These are phyloP conservation scores for Lamprotornis superbus DNA, from an alignment of 2,113 vertebrate species.

Conservation along the genomic window DNA sequence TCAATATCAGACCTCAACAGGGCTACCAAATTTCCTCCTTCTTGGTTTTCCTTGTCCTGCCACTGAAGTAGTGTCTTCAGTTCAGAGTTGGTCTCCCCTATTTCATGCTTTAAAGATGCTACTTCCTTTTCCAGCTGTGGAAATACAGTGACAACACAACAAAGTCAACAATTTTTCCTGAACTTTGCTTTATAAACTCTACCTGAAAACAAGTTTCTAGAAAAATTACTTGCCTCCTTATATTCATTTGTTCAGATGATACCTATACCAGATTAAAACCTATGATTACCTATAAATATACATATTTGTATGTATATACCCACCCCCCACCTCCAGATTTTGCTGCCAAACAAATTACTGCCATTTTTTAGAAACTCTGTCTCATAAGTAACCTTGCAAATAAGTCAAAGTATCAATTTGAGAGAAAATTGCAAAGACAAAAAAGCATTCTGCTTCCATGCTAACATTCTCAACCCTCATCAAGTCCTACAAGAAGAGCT, in stretches of 20 bases:
- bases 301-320: background rate
- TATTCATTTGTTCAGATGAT: background rate
- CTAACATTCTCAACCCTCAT: background rate
- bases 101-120: slow-evolving; percentile 73
- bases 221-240: background rate
- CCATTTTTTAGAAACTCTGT: background rate
- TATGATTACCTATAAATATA: background rate
- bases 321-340: background rate
- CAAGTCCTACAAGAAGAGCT: background rate
- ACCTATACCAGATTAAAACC: background rate
- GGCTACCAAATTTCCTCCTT: slow-evolving; percentile 80
- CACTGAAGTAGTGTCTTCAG: slow-evolving; percentile 81
- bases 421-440: background rate
- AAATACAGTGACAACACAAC: background rate
- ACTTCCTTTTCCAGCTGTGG: slow-evolving; percentile 81
- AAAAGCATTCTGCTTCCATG: background rate
- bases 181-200: background rate
- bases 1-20: slow-evolving; percentile 85
- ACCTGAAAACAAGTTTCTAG: background rate
- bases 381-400: background rate
- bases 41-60: slow-evolving; percentile 82
- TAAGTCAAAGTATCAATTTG: background rate
- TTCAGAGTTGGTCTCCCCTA: slow-evolving; percentile 75
- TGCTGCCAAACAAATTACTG: background rate
- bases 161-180: background rate